Percentiles rank a stretch among this genome's conserved stretches.
Conservation (phyloP, 2,888 invertebrate genomes). For the Melitaea athalia region DNA sequence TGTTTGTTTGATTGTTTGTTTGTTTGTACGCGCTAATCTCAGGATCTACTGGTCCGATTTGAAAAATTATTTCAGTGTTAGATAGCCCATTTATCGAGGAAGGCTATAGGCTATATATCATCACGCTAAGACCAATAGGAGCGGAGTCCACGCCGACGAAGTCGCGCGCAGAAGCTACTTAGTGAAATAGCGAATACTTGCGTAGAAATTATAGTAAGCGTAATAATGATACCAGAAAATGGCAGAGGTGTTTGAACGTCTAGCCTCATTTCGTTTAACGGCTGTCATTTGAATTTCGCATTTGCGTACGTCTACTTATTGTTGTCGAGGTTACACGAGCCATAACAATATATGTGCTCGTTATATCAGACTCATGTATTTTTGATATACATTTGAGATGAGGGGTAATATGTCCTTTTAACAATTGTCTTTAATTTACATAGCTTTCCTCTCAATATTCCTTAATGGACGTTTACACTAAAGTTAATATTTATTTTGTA, state of each 20-base stretch:
- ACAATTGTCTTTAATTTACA: not conserved
- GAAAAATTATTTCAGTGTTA: too few species aligned
- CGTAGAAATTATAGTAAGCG: conserved; percentile 18
- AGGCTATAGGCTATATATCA: too few species aligned
- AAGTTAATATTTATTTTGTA: not conserved
- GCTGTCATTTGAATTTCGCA: conserved; percentile 53
- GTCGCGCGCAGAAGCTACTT: too few species aligned
- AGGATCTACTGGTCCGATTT: too few species aligned
- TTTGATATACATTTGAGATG: conserved; percentile 3
- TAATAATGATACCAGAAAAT: conserved; percentile 37
- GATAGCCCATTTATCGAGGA: too few species aligned
- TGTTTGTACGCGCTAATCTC: too few species aligned
- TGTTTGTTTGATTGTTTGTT: too few species aligned
- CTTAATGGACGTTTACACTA: not conserved
- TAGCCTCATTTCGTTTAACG: conserved; percentile 57
- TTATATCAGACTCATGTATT: conserved; percentile 13
- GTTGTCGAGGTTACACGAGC: conserved; percentile 23
- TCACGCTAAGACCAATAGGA: too few species aligned
- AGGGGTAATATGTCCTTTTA: not conserved
- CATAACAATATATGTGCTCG: conserved; percentile 27
- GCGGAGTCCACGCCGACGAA: too few species aligned
- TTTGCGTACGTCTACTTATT: conserved; percentile 48
- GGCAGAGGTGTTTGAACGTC: conserved; percentile 51
- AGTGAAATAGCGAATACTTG: too few species aligned
- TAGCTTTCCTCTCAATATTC: not conserved